A percentile compares a stretch with the other conserved stretches of the same genome.
phyloP scores from a whole-genome alignment of 1,140 invertebrate genomes.

The Diorhabda elongata region DNA sequence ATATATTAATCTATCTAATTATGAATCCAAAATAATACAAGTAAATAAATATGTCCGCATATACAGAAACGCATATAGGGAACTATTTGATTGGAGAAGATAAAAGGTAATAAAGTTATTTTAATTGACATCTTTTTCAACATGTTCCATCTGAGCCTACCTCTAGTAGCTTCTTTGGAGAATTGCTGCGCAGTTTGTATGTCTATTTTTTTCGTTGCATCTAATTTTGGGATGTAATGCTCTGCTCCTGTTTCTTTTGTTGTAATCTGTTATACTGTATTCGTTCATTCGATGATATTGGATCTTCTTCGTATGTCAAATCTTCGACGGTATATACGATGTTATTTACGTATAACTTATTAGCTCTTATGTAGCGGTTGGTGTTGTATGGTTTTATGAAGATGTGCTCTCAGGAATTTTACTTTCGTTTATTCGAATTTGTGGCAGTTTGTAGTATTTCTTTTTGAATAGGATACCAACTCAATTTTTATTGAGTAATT shows the following conservation, averaged over 20 bases:
- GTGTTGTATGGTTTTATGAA: neutral
- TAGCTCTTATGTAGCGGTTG: conserved; percentile 3
- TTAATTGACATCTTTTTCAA: too few relatives aligned
- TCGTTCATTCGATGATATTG: conserved; percentile 5
- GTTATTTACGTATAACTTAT: conserved; percentile 9
- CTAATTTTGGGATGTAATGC: neutral
- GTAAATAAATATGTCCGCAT: too few relatives aligned
- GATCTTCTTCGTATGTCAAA: conserved; percentile 8
- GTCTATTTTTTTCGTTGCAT: neutral
- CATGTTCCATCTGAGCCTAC: conserved; percentile 4
- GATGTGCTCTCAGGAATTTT: conserved; percentile 1
- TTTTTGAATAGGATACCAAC: conserved; percentile 5
- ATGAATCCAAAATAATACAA: too few relatives aligned
- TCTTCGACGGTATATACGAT: conserved; percentile 5
- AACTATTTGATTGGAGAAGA: too few relatives aligned
- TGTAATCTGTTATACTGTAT: neutral
- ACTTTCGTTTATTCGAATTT: neutral
- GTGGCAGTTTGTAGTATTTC: neutral
- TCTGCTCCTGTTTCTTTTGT: neutral
- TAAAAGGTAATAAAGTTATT: too few relatives aligned
- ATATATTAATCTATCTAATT: too few relatives aligned
- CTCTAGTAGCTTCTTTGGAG: conserved; percentile 2
- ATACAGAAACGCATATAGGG: too few relatives aligned
- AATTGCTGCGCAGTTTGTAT: neutral
- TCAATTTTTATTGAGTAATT: conserved; percentile 4